These are phyloP conservation scores for Drosophila persimilis DNA, from an alignment of 1,140 invertebrate genomes.

Conservation along the genomic window DNA sequence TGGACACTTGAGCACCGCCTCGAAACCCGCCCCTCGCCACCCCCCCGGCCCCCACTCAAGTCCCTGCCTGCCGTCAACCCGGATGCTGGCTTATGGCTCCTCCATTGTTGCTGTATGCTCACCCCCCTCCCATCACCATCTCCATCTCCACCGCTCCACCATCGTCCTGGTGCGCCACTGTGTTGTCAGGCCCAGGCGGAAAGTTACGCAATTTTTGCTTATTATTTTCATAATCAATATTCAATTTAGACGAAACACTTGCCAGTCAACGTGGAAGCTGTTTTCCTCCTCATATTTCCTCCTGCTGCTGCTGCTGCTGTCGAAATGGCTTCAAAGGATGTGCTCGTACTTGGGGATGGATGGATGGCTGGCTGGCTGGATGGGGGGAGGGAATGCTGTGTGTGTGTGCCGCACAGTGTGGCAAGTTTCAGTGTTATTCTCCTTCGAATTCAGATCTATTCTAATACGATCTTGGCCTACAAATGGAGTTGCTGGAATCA, in stretches of 20 bases:
- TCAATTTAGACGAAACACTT: conserved; percentile 78
- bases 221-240: conserved; percentile 82
- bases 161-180: conserved; percentile 23
- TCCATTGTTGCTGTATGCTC: conserved; percentile 8
- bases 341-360: not conserved
- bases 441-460: too few species aligned
- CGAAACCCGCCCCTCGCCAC: not conserved
- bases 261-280: conserved; percentile 55
- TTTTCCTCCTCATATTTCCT: conserved; percentile 32
- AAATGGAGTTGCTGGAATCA: too few species aligned
- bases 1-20: conserved; percentile 72
- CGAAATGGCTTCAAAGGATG: conserved; percentile 66
- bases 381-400: not conserved
- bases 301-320: conserved; percentile 17
- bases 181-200: conserved; percentile 71
- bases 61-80: conserved; percentile 10
- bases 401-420: conserved; percentile 19
- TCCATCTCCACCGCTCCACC: not conserved
- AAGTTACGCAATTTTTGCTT: conserved; percentile 81
- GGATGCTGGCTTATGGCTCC: conserved; percentile 32
- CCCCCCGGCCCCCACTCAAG: conserved; percentile 2
- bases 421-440: not conserved
- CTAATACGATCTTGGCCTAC: too few species aligned
- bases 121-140: not conserved
- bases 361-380: not conserved